Evolutionary conservation across 2,888 invertebrate genomes (phyloP), one percentile per base, ranked within the genome.

Genomic region (Neocrepidodera transversa): DNA sequence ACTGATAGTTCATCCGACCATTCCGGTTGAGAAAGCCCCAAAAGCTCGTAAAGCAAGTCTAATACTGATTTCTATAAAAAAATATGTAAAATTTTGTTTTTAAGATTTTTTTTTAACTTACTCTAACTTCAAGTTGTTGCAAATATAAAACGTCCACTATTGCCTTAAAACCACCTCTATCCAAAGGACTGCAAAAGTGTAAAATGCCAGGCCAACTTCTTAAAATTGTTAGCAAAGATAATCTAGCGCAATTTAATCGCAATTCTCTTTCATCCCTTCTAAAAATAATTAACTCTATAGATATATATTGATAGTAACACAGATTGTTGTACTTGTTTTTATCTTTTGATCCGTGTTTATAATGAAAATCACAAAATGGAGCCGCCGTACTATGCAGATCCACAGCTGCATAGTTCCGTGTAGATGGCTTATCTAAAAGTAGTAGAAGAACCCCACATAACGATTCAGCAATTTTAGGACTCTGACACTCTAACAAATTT

Each of bases 1-100:
- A 92, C 90, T 40, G 90, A 88, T 70, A 95, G 90, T 78, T 97
- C 95, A 72, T 94, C 94, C 1, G 95, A 94, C 95, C 95, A 96
- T 72, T 90, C 90, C 0, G 95, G 95, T 76, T 93, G 87, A 38
- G 92, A 91, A 66, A 97, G 81, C 58, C 92, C 90, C 69, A 97
- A 86, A 58, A 97, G 81, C 78, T 97, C 96, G 77, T 93, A 97
- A 38, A 97, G 82, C 63, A 97, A 84, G 80, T 97, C 96, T 78
- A 97, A 81, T 73, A 97, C 90, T 50, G 94, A 93, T 86, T 93
- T 92, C 93, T 94, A 14, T 16, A 6, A 16, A 56, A 14, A 23
- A 11, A 6, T 18, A 36, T 35, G 16, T 13, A 35, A 11, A 11
- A 4, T 4, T 11, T 6, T 40, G 16, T 14, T 14, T 18, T 16